phyloP scores from a whole-genome alignment of 2,113 vertebrate species.

The Furnarius figulus region DNA sequence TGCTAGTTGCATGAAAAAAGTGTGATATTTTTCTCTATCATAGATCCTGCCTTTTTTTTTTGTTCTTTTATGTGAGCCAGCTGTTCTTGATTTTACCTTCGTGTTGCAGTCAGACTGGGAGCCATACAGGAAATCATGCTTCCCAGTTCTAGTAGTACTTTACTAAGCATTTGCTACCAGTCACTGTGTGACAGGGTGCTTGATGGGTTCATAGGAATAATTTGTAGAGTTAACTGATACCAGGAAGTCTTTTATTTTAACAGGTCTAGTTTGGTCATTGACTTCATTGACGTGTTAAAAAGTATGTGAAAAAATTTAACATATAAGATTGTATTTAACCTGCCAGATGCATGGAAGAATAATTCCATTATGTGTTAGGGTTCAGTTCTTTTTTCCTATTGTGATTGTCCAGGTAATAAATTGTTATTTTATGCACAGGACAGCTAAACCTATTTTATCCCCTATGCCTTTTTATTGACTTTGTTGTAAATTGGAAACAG shows the following conservation, averaged over 20 bases:
- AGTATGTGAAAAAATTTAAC: background rate
- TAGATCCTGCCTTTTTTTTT: background rate
- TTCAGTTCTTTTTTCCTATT: background rate
- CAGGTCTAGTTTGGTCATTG: background rate
- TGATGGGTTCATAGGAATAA: background rate
- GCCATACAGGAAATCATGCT: background rate
- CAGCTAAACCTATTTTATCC: background rate
- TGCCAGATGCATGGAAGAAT: background rate
- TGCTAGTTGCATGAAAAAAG: background rate
- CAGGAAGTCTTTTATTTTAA: background rate
- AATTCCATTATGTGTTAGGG: background rate
- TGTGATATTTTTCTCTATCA: background rate
- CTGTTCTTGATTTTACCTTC: background rate
- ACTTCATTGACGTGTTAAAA: background rate
- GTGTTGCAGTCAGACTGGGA: background rate
- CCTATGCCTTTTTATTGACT: background rate
- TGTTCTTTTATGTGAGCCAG: background rate
- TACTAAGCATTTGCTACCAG: background rate
- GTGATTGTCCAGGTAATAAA: background rate
- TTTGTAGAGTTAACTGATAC: background rate
- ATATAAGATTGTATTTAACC: background rate
- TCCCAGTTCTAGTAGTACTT: background rate
- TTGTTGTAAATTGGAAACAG: background rate
- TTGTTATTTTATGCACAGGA: background rate
- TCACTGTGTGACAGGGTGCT: background rate